Conservation (phyloP, 2,113 vertebrate genomes). For the Siphamia tubifer region DNA sequence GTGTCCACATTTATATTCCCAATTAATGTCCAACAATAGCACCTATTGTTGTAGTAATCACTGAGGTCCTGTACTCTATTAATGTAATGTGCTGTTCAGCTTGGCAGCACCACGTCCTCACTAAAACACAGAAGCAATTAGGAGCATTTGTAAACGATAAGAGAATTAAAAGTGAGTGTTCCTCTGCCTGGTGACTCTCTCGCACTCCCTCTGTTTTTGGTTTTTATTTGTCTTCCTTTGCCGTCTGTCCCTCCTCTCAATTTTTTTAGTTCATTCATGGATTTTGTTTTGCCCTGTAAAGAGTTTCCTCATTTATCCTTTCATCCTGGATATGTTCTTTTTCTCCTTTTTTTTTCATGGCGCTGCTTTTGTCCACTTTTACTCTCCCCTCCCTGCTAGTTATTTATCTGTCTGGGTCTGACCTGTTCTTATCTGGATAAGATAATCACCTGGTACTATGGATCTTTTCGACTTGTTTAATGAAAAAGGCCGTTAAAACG, state of each 20-base stretch:
- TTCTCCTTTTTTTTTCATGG: background rate
- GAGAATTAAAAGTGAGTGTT: slow-evolving; percentile 62
- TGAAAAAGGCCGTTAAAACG: too few species aligned
- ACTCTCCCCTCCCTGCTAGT: background rate
- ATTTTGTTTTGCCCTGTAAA: slow-evolving; percentile 17
- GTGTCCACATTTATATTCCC: slow-evolving; percentile 43
- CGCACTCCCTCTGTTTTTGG: background rate
- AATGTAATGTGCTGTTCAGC: slow-evolving; percentile 60
- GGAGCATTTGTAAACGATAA: slow-evolving; percentile 66
- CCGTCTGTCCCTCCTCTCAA: background rate
- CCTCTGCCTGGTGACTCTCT: slow-evolving; percentile 26
- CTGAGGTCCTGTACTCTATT: slow-evolving; percentile 59
- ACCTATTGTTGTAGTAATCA: slow-evolving; percentile 64
- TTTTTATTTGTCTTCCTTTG: background rate
- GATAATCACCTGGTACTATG: background rate
- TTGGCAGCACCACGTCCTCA: slow-evolving; percentile 45
- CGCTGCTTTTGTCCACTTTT: background rate
- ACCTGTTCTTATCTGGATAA: background rate
- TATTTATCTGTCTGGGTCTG: background rate
- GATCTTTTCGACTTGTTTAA: too few species aligned
- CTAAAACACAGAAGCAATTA: slow-evolving; percentile 67
- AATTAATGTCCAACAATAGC: slow-evolving; percentile 59
- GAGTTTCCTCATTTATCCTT: slow-evolving; percentile 13
- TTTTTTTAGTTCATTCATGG: slow-evolving; percentile 34
- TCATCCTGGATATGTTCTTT: slow-evolving; percentile 18